Evolutionary conservation across 2,888 invertebrate genomes (phyloP).

Genomic region (Stenurella melanura): DNA sequence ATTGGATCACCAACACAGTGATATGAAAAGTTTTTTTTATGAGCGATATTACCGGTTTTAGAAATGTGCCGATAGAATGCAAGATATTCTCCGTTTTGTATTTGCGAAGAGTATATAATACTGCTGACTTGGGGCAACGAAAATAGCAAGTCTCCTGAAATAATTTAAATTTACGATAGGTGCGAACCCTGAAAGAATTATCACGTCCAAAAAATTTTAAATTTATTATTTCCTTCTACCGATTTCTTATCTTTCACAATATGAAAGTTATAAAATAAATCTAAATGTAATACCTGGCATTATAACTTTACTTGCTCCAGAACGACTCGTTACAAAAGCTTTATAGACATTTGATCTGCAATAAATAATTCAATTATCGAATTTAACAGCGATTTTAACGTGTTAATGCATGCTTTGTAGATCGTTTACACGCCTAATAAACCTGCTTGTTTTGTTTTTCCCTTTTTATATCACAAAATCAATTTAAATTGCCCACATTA

Average conservation of each 20-base stretch:
- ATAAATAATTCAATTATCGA: slow-evolving; percentile 51
- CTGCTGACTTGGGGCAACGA: background rate
- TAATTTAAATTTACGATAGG: background rate
- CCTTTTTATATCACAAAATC: slow-evolving; percentile 42
- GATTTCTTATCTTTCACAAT: slow-evolving; percentile 1
- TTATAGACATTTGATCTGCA: slow-evolving; percentile 39
- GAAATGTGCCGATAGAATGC: no score
- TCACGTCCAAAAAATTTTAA: background rate
- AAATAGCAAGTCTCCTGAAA: background rate
- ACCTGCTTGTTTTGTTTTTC: slow-evolving; percentile 44
- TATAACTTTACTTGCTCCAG: background rate
- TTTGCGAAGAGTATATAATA: no score
- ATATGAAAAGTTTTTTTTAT: no score
- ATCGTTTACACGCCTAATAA: slow-evolving; percentile 50
- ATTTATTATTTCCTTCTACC: slow-evolving; percentile 7
- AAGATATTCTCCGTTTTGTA: no score
- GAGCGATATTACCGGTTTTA: no score
- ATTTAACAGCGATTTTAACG: slow-evolving; percentile 50
- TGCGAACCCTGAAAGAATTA: background rate
- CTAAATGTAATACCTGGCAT: slow-evolving; percentile 1
- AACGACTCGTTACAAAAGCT: slow-evolving; percentile 20
- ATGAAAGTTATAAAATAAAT: slow-evolving; percentile 12
- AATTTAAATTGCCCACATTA: slow-evolving; percentile 46
- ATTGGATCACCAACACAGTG: no score
- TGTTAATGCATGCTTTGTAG: slow-evolving; percentile 48